Evolutionary conservation across 2,113 vertebrate genomes (phyloP), one percentile per base, ranked within the genome.

Genomic region (Etheostoma spectabile): DNA sequence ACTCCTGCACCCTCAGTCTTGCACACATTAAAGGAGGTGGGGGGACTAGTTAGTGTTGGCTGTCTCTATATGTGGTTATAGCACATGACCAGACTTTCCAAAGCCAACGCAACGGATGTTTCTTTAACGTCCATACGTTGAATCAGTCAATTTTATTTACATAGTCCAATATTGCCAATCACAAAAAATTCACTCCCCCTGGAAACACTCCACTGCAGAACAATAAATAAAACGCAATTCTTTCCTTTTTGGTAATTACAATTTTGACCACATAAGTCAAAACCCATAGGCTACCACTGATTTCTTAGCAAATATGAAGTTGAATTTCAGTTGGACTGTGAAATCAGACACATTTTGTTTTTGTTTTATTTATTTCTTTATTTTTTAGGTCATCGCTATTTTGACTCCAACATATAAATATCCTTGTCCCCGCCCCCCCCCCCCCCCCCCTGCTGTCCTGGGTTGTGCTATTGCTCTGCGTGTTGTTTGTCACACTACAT

Each of bases 401-500:
- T 60, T n/a, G 10, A 35, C 15, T 45, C 13, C 24, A 21, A 30
- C 65, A 35, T 49, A 74, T 13, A 53, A 66, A 61, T 64, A 33
- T 19, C n/a, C 21, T 62, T 52, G 35, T 55, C n/a, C n/a, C n/a
- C n/a, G n/a, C n/a, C n/a, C n/a, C n/a, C n/a, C n/a, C n/a, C n/a
- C n/a, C n/a, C n/a, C n/a, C n/a, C n/a, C n/a, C n/a, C n/a, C n/a
- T n/a, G 11, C 46, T 24, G 7, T 24, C 49, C 21, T 65, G 30
- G 38, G 24, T 55, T 74, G 57, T 38, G 55, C 59, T 38, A 38
- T 45, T 62, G 56, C 16, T 70, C 30, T 68, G 24, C 11, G n/a
- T 18, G 6, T 56, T 65, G 35, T 65, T 56, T 57, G 49, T 57
- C 22, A 66, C 69, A 33, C 14, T 18, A 22, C 52, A 22, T 59